Base-by-base conservation (phyloP, 2,113 vertebrate genomes). In the Calidris pygmaea region DNA sequence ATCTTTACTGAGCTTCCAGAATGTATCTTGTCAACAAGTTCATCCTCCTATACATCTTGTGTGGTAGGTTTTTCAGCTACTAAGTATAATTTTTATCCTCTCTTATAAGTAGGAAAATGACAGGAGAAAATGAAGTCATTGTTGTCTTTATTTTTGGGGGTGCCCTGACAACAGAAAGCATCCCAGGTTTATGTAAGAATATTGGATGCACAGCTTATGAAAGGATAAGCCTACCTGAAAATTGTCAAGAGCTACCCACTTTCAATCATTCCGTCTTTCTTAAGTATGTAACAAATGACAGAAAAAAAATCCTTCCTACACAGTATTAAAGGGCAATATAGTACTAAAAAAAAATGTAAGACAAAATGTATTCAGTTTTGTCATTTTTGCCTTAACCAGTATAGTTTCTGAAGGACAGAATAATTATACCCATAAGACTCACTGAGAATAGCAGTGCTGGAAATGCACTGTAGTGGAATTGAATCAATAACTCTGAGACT, bases 401-500 rank as follows among this genome's bases (percentile, higher is more conserved):
- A n/a, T 34, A 93, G 90, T 81, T 90, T 39, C 85, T 94, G 96
- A 97, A 97, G 84, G 89, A 86, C 62, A 96, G 94, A 93, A 90
- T 97, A 97, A 97, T 97, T 97, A 90, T 72, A 92, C 63, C 87
- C 81, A 52, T 84, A 96, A 90, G 80, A 94, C 75, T 96, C 21
- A 6, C 20, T 86, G 80, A 88, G 67, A 89, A 91, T 17, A 90
- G 50, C 53, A 88, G 87, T 89, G 59, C 87, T 87, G 47, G 43
- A 93, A 96, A 87, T 89, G 68, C 53, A 35, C 65, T 94, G 67
- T 86, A 92, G 82, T 48, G 35, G 53, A 97, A 94, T 89, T 30
- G 95, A 95, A 97, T 97, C 94, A 96, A 91, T 96, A 95, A 60
- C 60, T 96, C 72, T 55, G 35, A 95, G 89, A 93, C 62, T 96